These are phyloP conservation scores for Opisthocomus hoazin DNA, from an alignment of 2,113 vertebrate species.

Conservation along the genomic window DNA sequence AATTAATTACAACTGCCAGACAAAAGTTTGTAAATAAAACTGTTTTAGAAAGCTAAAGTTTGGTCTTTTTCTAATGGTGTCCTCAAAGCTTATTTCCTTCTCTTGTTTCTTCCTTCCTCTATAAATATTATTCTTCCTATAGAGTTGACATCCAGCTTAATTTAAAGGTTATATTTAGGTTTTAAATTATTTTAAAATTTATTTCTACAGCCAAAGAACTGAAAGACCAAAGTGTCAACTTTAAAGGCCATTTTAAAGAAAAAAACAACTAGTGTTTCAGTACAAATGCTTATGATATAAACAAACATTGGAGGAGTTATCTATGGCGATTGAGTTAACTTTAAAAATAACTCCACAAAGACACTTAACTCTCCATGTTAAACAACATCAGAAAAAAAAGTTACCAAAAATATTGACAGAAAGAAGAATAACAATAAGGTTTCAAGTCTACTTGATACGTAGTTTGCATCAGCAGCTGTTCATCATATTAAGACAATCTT, in stretches of 20 bases:
- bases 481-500: not conserved
- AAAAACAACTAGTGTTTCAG: not conserved
- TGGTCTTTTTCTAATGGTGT: not conserved
- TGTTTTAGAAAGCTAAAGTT: not conserved
- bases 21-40: not conserved
- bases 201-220: not conserved
- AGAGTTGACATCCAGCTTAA: not conserved
- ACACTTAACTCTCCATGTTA: not conserved
- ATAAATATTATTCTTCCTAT: not conserved
- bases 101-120: not conserved
- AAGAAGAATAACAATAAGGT: not conserved
- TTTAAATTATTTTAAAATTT: not conserved
- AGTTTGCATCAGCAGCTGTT: not conserved
- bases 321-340: not conserved
- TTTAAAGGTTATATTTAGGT: not conserved
- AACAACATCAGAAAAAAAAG: not conserved
- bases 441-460: not conserved
- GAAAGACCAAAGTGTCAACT: not conserved
- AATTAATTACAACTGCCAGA: too few species aligned
- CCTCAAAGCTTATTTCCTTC: not conserved
- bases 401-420: not conserved
- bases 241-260: not conserved
- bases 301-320: not conserved
- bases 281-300: not conserved
- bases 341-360: not conserved